Conservation (phyloP, 2,113 vertebrate species). For the Arizona elegans region DNA sequence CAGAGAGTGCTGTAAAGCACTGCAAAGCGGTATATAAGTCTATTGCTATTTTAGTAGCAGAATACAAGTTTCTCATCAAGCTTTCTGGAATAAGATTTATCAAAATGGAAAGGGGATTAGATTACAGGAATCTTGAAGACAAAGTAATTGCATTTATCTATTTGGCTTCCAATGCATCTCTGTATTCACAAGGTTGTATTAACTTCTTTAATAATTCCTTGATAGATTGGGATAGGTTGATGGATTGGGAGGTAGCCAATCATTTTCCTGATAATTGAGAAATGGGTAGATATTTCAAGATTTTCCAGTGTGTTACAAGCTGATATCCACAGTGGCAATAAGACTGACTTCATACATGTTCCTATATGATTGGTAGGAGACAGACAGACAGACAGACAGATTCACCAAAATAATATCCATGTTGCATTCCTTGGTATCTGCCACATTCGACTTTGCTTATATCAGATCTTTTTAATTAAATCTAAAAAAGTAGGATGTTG, state of each 20-base stretch:
- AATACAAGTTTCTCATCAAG: neutral
- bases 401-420: neutral
- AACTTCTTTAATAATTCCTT: neutral
- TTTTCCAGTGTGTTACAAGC: neutral
- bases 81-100: neutral
- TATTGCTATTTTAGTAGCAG: neutral
- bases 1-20: neutral
- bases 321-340: neutral
- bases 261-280: neutral
- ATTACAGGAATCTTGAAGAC: neutral
- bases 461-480: neutral
- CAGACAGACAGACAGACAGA: too few species aligned
- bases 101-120: neutral
- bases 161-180: neutral
- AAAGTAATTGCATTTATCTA: neutral
- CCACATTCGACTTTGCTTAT: neutral
- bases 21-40: too few species aligned
- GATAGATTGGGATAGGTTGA: neutral
- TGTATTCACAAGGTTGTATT: neutral
- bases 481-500: neutral
- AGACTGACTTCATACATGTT: neutral
- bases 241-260: neutral
- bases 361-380: neutral
- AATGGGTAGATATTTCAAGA: neutral
- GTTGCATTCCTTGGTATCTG: neutral